Conservation (phyloP, 2,888 invertebrate species). For the Allophyes oxyacanthae region DNA sequence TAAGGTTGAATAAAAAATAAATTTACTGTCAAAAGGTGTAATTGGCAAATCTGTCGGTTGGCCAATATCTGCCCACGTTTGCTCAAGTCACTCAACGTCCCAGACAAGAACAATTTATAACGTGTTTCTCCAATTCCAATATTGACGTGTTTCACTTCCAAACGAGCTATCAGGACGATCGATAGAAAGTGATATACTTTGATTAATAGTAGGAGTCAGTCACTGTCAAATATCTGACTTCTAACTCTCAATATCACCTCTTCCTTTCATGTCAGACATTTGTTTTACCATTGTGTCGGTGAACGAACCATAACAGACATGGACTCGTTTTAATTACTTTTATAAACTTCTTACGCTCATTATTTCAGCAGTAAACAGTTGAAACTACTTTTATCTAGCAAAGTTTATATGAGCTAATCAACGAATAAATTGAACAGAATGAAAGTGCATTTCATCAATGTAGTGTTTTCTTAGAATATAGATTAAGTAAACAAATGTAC, state of each 20-base stretch:
- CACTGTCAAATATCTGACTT: slow-evolving; percentile 41
- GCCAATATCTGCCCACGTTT: slow-evolving; percentile 25
- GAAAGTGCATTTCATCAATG: slow-evolving; percentile 23
- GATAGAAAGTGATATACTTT: slow-evolving; percentile 46
- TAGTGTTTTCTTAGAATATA: slow-evolving; percentile 28
- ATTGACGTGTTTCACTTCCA: slow-evolving; percentile 26
- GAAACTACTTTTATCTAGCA: slow-evolving; percentile 9
- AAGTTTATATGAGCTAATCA: slow-evolving; percentile 27
- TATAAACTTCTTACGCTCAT: slow-evolving; percentile 38
- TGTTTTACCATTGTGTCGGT: slow-evolving; percentile 38
- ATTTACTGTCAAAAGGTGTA: slow-evolving; percentile 8
- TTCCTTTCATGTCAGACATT: slow-evolving; percentile 31
- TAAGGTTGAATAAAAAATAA: too few relatives aligned
- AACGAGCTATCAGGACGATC: slow-evolving; percentile 41
- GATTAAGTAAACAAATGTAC: slow-evolving; percentile 42
- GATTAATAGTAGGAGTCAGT: slow-evolving; percentile 42
- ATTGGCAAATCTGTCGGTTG: slow-evolving; percentile 13
- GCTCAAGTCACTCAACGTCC: slow-evolving; percentile 46
- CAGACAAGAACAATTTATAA: slow-evolving; percentile 36
- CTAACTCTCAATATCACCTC: slow-evolving; percentile 34
- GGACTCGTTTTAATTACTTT: slow-evolving; percentile 38
- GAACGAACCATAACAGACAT: slow-evolving; percentile 32
- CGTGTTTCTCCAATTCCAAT: slow-evolving; percentile 15
- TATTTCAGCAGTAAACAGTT: slow-evolving; percentile 33
- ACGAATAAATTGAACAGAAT: slow-evolving; percentile 20